A percentile compares a stretch with the other conserved stretches of the same genome.
Evolutionary conservation across 2,888 invertebrate species (phyloP).

Genomic region (Ommatoiulus sabulosus): DNA sequence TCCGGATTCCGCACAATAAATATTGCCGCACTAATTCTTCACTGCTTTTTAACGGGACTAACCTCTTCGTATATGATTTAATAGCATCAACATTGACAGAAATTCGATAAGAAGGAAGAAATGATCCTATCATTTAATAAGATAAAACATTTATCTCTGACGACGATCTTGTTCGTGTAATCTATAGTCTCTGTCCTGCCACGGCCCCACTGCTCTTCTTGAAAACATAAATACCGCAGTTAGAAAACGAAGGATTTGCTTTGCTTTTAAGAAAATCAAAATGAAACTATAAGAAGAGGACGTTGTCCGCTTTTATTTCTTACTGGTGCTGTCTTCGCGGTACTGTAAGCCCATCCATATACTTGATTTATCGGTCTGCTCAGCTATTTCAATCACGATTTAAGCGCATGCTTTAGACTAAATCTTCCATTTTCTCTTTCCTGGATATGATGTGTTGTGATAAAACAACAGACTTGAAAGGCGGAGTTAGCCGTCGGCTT

Average conservation of each 20-base stretch:
- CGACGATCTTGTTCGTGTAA: constrained; percentile 19
- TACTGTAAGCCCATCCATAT: not conserved
- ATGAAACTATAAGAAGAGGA: not conserved
- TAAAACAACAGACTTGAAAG: not conserved
- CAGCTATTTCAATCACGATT: constrained; percentile 8
- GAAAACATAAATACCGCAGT: not conserved
- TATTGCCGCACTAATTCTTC: not conserved
- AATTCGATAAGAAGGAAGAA: not conserved
- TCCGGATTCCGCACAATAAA: not conserved
- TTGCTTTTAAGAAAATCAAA: constrained; percentile 19
- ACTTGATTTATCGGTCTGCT: not conserved
- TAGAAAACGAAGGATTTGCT: not conserved
- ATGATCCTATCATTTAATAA: constrained; percentile 5
- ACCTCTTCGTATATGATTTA: not conserved
- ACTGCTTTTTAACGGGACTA: not conserved
- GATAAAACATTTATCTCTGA: constrained; percentile 10
- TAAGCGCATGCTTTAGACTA: not conserved
- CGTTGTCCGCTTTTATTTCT: constrained; percentile 9
- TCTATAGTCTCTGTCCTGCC: not conserved
- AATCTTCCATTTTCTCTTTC: not conserved
- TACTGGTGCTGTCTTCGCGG: not conserved
- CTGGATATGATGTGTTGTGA: not conserved
- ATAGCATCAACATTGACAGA: constrained; percentile 9
- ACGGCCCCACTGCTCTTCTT: not conserved
- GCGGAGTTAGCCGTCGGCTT: not conserved